Base-by-base conservation (phyloP, 2,113 vertebrate genomes). In the Gobio gobio region DNA sequence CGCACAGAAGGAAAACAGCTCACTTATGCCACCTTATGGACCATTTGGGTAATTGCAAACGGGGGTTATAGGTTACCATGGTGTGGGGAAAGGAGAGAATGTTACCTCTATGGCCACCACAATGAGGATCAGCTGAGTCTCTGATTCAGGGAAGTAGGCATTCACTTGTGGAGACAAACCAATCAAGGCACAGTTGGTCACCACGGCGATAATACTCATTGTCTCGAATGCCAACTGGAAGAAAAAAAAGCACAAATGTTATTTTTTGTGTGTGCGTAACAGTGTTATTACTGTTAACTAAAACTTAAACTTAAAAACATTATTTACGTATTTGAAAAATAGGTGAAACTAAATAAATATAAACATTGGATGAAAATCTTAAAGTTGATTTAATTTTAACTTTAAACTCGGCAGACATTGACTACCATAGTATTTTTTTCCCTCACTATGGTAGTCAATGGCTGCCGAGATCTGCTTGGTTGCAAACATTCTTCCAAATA, bases 171-270 rank as follows among this genome's bases (percentile, higher is more conserved):
- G 95, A 66, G 98, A 99, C 95, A 99, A 95, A 89, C 97, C 97
- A 51, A 99, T 98, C 88, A 99, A 94, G 4, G 96, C 92, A 88
- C 97, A 99, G 88, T 99, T 99, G 86, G 98, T 99, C 85, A 98
- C 95, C 56, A 99, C 97, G 0, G 98, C 96, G 14, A 99, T 98
- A 40, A 97, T 93, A 75, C 97, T 97, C 97, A 99, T 99, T 1
- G 97, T 95, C 92, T 99, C 98, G 91, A 99, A 99, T 75, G 97
- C 98, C 88, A 99, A 88, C 98, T 99, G 92, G 82, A 94, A 54
- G 61, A 29, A 74, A 40, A 24, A 66, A 72, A 20, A 56, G 8
- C 29, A 13, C 2, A 7, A 58, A 78, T 78, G 68, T 83, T 85
- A 83, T 24, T 36, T 36, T 12, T 16, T 36, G 4, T 63, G 29